Base-by-base conservation (phyloP, 2,113 vertebrate genomes). In the Rhynchomys soricoides region DNA sequence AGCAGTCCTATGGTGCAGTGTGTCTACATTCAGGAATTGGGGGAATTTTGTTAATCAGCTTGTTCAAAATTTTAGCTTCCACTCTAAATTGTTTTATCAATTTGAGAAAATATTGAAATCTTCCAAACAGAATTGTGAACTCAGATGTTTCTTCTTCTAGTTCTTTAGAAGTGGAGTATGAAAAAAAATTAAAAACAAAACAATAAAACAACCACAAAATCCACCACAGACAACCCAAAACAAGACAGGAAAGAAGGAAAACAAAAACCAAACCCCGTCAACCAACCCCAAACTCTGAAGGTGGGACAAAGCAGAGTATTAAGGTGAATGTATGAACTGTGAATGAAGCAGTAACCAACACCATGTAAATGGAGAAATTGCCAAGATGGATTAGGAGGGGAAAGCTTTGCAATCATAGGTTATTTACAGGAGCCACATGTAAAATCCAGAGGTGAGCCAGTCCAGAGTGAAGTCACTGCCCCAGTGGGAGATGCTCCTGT, bases 401-500 rank as follows among this genome's bases (percentile, higher is more conserved):
- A 81, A 92, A 68, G 37, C 62, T 19, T 62, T 52, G 21, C 34
- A 40, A 43, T 24, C 43, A 1, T 0, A 37, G 26, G 62, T n/a
- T 64, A 50, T 68, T 45, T 31, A 66, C 3, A 74, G 93, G 86
- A 92, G 78, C 78, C 82, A 87, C 45, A 68, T 16, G 59, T 68
- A 29, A 24, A 59, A 83, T 45, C 62, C 64, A 70, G 37, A 83
- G 34, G 62, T 12, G 19, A 48, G 31, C 68, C 57, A 3, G 81
- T 6, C 26, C 19, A 22, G 19, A 59, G 70, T 12, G 19, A 64
- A 34, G 34, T 48, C 68, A 90, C 52, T 66, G 7, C 59, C 1
- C 57, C 31, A 0, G 2, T 11, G 17, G 3, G 2, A 17, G 10
- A 24, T 8, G n/a, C 40, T 48, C 59, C 71, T 26, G 7, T 0